These are phyloP conservation scores for Megalops cyprinoides DNA, from an alignment of 2,797 vertebrate genomes.

Conservation along the genomic window DNA sequence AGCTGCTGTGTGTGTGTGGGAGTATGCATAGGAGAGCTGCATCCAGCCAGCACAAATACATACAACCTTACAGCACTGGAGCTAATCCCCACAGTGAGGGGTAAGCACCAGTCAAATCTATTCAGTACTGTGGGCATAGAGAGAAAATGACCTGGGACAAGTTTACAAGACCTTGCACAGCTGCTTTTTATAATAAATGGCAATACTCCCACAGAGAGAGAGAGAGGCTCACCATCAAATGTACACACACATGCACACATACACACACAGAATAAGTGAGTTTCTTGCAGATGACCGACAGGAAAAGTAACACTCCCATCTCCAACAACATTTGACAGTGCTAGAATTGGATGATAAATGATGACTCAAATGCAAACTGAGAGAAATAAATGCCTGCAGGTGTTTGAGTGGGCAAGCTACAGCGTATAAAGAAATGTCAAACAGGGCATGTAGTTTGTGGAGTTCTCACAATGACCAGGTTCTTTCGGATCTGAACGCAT, in stretches of 20 bases:
- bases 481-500: not conserved
- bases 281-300: not conserved
- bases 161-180: not conserved
- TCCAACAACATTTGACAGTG: not conserved
- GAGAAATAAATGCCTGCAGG: not conserved
- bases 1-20: not conserved
- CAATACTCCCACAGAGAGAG: not conserved
- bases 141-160: slow-evolving; percentile 2
- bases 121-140: not conserved
- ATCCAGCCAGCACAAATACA: not conserved
- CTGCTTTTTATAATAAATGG: slow-evolving; percentile 13
- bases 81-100: not conserved
- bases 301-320: not conserved
- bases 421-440: not conserved
- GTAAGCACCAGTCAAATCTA: not conserved
- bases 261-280: not conserved
- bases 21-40: no score
- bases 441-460: not conserved
- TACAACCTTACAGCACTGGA: not conserved
- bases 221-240: not conserved
- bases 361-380: not conserved
- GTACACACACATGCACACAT: not conserved
- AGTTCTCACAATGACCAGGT: not conserved
- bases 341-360: not conserved
- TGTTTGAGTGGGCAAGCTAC: not conserved